Base-by-base conservation (phyloP, 1,140 invertebrate species). In the Pseudomyrmex cubaensis region DNA sequence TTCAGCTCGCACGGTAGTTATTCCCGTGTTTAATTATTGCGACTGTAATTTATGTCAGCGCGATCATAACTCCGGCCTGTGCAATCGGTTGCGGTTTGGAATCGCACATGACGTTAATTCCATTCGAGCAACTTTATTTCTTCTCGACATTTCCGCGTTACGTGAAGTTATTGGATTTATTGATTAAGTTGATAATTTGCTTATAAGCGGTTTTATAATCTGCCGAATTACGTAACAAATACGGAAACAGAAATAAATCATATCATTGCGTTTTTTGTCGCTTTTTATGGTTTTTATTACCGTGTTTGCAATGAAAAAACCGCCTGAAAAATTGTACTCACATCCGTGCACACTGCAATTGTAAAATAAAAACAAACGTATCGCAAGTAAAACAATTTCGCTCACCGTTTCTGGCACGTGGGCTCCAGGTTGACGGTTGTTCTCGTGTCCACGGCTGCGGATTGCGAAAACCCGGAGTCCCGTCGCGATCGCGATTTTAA, bases 401-500 rank as follows among this genome's bases (percentile, higher is more conserved):
- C 90, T 92, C 83, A 95, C 95, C 95, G 92, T 92, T 95, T 95
- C 52, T 94, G 94, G 89, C 94, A 95, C 93, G 95, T 93, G 90
- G 95, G 91, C 94, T 95, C 95, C 95, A 95, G 94, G 93, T 93
- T 95, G 94, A 94, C 92, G 91, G 93, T 90, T 86, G 88, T 91
- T 91, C 91, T 91, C 87, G 90, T 91, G 89, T 95, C 93, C 93
- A 95, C 91, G 92, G 87, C 35, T 76, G 78, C 22, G 78, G 64
- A 75, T 67, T 22, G 20, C 57, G 17, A 50, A 35, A 54, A 5
- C 75, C 20, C 46, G 77, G 13, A n/a, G 22, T 25, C 52, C 22
- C 50, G 66, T 57, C 84, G 76, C 69, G 59, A 7, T 13, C 35
- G 56, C 67, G 46, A 48, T 35, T 35, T 35, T n/a, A 84, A 84